phyloP scores from a whole-genome alignment of 64 coral and sea anemone species.

The Pocillopora verrucosa region DNA sequence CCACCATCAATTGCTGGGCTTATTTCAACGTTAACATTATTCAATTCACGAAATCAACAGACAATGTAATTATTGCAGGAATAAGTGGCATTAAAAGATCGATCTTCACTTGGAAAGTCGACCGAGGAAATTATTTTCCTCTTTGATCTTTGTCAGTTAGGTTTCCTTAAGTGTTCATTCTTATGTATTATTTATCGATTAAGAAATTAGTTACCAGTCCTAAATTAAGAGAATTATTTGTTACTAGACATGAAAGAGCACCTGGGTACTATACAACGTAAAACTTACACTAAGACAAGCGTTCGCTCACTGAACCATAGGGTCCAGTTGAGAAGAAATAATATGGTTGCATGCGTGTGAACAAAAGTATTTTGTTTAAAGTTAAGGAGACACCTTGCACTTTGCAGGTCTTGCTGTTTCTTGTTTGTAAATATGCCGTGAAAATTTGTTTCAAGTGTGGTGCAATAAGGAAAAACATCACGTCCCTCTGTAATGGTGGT shows the following conservation, averaged over 20 bases:
- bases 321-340: neutral
- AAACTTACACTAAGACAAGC: neutral
- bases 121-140: neutral
- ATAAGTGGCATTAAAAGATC: neutral
- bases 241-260: neutral
- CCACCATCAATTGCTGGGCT: too few relatives aligned
- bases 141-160: neutral
- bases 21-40: too few relatives aligned
- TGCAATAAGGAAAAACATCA: neutral
- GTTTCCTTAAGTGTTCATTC: neutral
- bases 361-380: too few relatives aligned
- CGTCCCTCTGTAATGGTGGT: neutral
- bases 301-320: neutral
- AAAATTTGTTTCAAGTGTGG: neutral
- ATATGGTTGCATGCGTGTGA: neutral
- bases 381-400: neutral
- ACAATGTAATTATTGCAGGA: too few relatives aligned
- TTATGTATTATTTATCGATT: constrained; percentile 2
- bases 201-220: neutral
- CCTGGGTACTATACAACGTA: too few relatives aligned
- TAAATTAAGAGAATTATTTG: neutral
- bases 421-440: neutral
- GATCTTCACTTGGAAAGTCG: neutral
- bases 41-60: too few relatives aligned
- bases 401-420: neutral